phyloP scores from a whole-genome alignment of 2,797 vertebrate genomes.

The Anabas testudineus region DNA sequence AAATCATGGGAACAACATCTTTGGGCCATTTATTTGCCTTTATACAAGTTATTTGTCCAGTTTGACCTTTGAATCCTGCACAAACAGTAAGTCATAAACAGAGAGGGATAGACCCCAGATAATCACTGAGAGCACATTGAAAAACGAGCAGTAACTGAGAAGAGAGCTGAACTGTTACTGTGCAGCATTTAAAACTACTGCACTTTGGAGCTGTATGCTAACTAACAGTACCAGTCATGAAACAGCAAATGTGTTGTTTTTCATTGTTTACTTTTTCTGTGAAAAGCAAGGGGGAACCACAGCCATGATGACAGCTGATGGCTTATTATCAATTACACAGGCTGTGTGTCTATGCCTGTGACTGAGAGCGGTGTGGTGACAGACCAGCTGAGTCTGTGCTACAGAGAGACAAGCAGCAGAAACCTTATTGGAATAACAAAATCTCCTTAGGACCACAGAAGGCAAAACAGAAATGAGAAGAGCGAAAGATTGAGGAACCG shows the following conservation, averaged over 20 bases:
- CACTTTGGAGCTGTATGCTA: too few species aligned
- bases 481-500: constrained; percentile 4
- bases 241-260: constrained; percentile 9
- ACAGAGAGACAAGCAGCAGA: constrained; percentile 35
- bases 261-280: background rate
- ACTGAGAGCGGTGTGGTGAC: background rate
- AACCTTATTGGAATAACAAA: constrained; percentile 38
- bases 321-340: constrained; percentile 56
- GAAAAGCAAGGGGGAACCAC: constrained; percentile 23
- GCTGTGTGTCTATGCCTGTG: constrained; percentile 36
- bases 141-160: constrained; percentile 13
- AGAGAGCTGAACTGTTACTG: constrained; percentile 4
- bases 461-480: constrained; percentile 2
- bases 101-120: constrained; percentile 7
- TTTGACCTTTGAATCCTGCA: constrained; percentile 62
- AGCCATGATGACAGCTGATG: constrained; percentile 56
- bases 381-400: constrained; percentile 53
- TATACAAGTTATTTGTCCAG: constrained; percentile 67
- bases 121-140: constrained; percentile 14
- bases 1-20: constrained; percentile 66
- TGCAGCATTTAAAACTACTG: background rate
- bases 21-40: constrained; percentile 59
- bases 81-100: constrained; percentile 66
- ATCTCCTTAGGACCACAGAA: constrained; percentile 24
- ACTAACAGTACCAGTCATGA: background rate